Conservation (phyloP, 2,888 invertebrate species). For the Dryobota labecula region DNA sequence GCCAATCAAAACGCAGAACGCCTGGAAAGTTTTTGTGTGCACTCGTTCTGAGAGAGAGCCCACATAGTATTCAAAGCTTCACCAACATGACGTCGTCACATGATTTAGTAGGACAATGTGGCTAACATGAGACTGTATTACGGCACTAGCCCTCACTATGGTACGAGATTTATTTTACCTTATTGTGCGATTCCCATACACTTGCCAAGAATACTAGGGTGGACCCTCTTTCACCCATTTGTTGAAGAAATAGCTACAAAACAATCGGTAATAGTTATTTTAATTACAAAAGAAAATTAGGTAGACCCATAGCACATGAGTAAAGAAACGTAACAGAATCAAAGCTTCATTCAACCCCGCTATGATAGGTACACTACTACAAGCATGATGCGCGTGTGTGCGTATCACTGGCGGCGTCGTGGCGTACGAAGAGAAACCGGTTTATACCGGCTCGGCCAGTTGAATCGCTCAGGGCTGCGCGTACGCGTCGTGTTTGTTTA, state of each 20-base stretch:
- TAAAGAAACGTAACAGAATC: too few species aligned
- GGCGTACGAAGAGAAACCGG: too few species aligned
- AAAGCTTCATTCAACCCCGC: too few species aligned
- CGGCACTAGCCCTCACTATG: constrained; percentile 69
- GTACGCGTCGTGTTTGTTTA: too few species aligned
- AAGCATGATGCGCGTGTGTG: too few species aligned
- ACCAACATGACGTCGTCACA: constrained; percentile 62
- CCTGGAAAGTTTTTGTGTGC: constrained; percentile 17
- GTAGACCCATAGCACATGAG: constrained; percentile 5
- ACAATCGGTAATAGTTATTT: constrained; percentile 70
- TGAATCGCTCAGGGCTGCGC: too few species aligned
- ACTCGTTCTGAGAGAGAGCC: constrained; percentile 80
- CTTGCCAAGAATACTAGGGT: constrained; percentile 86
- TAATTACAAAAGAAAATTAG: constrained; percentile 38
- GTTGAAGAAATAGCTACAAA: constrained; percentile 86
- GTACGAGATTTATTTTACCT: constrained; percentile 78
- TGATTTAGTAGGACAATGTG: constrained; percentile 71
- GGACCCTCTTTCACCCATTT: constrained; percentile 90
- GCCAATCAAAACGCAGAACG: background rate
- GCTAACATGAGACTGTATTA: constrained; percentile 70
- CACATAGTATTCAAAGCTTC: constrained; percentile 75
- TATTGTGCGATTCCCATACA: constrained; percentile 81
- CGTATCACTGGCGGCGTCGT: too few species aligned
- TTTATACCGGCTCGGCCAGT: too few species aligned
- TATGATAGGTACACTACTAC: too few species aligned